Percentiles rank a stretch among this genome's conserved stretches.
Evolutionary conservation across 2,113 vertebrate genomes (phyloP).

Genomic region (Vicugna pacos): DNA sequence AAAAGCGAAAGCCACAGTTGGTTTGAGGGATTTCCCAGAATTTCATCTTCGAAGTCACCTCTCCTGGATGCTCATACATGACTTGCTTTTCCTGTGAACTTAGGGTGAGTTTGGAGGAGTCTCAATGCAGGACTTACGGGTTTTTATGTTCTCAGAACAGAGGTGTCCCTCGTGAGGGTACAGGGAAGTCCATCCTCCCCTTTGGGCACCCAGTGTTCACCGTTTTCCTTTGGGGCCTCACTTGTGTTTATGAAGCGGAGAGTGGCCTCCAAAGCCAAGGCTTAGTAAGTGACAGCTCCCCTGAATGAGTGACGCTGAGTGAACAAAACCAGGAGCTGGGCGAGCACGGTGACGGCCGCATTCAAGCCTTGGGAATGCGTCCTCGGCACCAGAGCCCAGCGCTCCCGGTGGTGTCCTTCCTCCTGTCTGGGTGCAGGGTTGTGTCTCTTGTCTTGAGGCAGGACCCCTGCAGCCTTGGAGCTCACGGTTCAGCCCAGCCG

Average conservation of each 20-base stretch:
- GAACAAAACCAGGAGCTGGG: too few species aligned
- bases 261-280: neutral
- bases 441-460: neutral
- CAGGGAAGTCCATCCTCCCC: neutral
- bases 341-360: accelerated
- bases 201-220: neutral
- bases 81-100: neutral
- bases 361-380: neutral
- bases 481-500: neutral
- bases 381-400: neutral
- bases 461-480: neutral
- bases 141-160: neutral
- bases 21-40: neutral
- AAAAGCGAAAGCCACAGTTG: neutral
- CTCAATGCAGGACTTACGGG: neutral
- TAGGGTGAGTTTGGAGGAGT: neutral
- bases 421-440: neutral
- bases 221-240: neutral
- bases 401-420: neutral
- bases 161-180: neutral
- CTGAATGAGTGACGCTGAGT: accelerated
- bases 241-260: neutral
- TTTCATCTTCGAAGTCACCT: neutral
- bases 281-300: neutral
- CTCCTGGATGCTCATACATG: neutral